Base-by-base conservation (phyloP, 2,113 vertebrate species). In the Cacatua alba region DNA sequence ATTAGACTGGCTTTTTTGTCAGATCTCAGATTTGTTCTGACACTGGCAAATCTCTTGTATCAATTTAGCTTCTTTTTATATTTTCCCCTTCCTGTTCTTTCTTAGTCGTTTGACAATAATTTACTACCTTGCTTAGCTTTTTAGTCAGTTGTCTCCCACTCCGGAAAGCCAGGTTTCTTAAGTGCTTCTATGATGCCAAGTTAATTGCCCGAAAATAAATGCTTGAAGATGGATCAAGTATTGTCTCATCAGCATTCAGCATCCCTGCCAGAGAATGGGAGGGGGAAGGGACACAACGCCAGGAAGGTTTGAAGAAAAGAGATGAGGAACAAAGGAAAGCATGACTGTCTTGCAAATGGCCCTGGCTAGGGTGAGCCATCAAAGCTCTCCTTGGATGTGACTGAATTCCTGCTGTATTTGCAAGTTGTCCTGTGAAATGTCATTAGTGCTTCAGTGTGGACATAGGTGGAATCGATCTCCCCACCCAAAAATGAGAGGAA, bases 131-230 rank as follows among this genome's bases (percentile, higher is more conserved):
- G 59, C 90, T 90, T 94, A 95, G 93, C 90, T 93, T 91, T 90
- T 96, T 85, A 88, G 92, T 82, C 90, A 69, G 93, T 93, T 95
- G 90, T 97, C 93, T 96, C 79, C 90, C 88, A 64, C 87, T 90
- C 90, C 43, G 79, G 92, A 96, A 97, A 96, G 92, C 88, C 79
- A 92, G 79, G 90, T 87, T 95, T 95, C 93, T 97, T 96, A 97
- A 96, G 95, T 96, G 94, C 95, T 96, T 92, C 92, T 88, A 35
- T 94, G 95, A 95, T 96, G 94, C 93, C 94, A 96, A 96, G 94
- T 96, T 96, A 97, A 97, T 96, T 97, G 95, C 93, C 92, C 2
- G 78, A 96, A 97, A 96, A 96, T 95, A 96, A 97, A 92, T 93
- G 92, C 95, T 95, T 93, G 85, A 96, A 91, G 92, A 94, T 93